phyloP scores from a whole-genome alignment of 2,888 invertebrate species.

The Heteropelma amictum region DNA sequence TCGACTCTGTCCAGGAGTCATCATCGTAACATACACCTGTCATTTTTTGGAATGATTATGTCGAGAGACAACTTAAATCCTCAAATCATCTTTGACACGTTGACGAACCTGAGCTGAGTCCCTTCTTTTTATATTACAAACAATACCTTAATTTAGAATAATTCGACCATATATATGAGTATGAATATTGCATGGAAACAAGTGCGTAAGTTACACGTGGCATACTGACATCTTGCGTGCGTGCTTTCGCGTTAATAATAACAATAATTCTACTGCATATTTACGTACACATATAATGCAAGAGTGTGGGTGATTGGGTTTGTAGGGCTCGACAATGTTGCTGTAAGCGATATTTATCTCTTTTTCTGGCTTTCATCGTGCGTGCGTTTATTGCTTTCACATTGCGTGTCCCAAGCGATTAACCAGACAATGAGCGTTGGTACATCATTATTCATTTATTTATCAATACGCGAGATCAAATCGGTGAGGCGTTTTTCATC shows the following conservation, averaged over 20 bases:
- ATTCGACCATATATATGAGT: not conserved
- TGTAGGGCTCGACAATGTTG: too few species aligned
- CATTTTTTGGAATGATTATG: too few species aligned
- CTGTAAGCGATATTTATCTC: not conserved
- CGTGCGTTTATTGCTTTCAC: conserved; percentile 24
- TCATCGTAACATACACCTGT: too few species aligned
- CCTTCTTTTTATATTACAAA: too few species aligned
- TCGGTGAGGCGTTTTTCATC: conserved; percentile 15
- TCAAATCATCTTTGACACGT: too few species aligned
- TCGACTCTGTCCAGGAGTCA: too few species aligned
- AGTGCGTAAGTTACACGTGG: not conserved
- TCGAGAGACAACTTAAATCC: too few species aligned
- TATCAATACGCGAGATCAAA: conserved; percentile 20
- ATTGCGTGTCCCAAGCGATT: conserved; percentile 49
- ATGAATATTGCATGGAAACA: not conserved
- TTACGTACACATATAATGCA: not conserved
- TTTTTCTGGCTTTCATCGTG: not conserved
- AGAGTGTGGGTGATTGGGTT: too few species aligned
- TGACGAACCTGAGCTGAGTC: too few species aligned
- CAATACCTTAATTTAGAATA: too few species aligned
- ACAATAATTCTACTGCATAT: conserved; percentile 35
- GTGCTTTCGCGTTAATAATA: conserved; percentile 32
- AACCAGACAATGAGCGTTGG: conserved; percentile 46
- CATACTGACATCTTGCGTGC: conserved; percentile 35
- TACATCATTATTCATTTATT: conserved; percentile 52